phyloP scores from a whole-genome alignment of 2,888 invertebrate genomes.

The Molanna angustata region DNA sequence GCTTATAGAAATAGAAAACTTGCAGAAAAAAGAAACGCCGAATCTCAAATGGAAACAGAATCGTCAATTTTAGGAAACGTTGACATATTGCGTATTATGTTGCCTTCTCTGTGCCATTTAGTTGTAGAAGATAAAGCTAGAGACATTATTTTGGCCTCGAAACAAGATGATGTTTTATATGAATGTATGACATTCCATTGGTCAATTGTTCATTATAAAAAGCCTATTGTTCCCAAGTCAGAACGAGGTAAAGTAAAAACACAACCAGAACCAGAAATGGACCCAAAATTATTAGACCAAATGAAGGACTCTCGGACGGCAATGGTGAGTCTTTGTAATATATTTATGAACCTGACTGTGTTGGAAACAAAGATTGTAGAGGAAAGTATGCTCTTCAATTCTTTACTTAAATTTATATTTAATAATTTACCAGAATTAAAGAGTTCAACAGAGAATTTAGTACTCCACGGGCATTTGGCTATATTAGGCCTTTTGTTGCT shows the following conservation, averaged over 20 bases:
- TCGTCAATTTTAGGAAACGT: conserved; percentile 54
- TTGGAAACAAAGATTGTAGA: conserved; percentile 82
- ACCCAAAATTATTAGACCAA: conserved; percentile 70
- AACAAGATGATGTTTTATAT: conserved; percentile 77
- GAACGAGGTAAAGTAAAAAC: conserved; percentile 73
- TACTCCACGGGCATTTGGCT: conserved; percentile 80
- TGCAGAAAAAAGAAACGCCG: conserved; percentile 64
- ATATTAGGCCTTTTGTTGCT: conserved; percentile 78
- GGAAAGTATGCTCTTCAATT: conserved; percentile 72
- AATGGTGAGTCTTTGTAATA: conserved; percentile 85
- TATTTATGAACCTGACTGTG: conserved; percentile 90
- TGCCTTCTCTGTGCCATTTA: conserved; percentile 88
- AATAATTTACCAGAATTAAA: conserved; percentile 82
- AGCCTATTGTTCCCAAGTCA: conserved; percentile 76
- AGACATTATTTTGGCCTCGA: conserved; percentile 70
- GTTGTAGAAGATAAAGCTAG: conserved; percentile 88
- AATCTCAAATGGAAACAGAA: conserved; percentile 51
- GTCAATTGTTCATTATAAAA: conserved; percentile 82
- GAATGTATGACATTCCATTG: conserved; percentile 82
- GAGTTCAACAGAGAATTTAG: conserved; percentile 78
- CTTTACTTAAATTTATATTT: conserved; percentile 80
- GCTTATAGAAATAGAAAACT: conserved; percentile 65
- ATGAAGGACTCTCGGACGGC: conserved; percentile 83
- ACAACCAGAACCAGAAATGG: conserved; percentile 73
- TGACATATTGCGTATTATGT: conserved; percentile 76